Base-by-base conservation (phyloP, 2,113 vertebrate genomes). In the Hiodon tergisus region DNA sequence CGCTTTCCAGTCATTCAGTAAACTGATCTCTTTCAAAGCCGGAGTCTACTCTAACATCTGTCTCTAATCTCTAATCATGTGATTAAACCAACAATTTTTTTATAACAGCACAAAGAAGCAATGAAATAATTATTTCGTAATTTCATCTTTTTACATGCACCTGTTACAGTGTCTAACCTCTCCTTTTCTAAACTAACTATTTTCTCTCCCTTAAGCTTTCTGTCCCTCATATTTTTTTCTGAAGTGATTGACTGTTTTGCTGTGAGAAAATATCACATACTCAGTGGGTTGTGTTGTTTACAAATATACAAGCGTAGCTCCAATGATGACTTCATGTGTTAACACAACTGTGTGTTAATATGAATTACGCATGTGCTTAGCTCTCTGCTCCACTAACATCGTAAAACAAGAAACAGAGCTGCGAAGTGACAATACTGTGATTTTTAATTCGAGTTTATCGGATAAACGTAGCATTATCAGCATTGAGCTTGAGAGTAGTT, bases 401-500 rank as follows among this genome's bases (percentile, higher is more conserved):
- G 63, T 8, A 46, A 48, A 53, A 17, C 52, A 14, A 16, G 17
- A 52, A 16, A 48, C 14, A 6, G 17, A 10, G 8, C 65, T 3
- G 5, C n/a, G 3, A 6, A 63, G 9, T 51, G 53, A 16, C 0
- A 14, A 16, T 74, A 14, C 16, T 63, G 47, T 77, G 61, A 53
- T 78, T 74, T 61, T 74, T 31, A 31, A 53, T 47, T 3, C 69
- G 10, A 70, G 55, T 77, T 47, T 67, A 0, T 79, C 8, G 55
- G 57, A 73, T 72, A 62, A 71, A 58, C 10, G 57, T 59, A 71
- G 55, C 68, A 69, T 51, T 14, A 55, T 52, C 51, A 70, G 53
- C 17, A 59, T 71, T 71, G 47, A 57, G 48, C 55, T 71, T 3
- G 6, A 7, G n/a, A 14, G 62, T 53, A 10, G 3, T 57, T 6